A percentile compares a stretch with the other conserved stretches of the same genome.
These are phyloP conservation scores for Erpornis zantholeuca DNA, from an alignment of 2,113 vertebrate genomes.

Conservation along the genomic window DNA sequence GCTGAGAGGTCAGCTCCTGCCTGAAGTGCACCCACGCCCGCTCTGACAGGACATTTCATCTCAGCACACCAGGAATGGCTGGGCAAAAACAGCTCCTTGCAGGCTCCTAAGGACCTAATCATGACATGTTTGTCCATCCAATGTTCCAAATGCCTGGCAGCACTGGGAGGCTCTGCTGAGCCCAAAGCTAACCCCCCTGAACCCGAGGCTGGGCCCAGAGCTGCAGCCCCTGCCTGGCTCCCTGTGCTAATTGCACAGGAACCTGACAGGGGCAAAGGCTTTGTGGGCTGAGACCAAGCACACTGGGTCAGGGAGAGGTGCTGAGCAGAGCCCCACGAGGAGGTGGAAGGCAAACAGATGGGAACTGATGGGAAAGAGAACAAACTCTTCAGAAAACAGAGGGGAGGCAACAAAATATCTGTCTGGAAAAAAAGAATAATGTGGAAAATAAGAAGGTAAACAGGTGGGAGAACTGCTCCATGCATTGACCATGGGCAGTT, in stretches of 20 bases:
- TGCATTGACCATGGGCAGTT: background rate
- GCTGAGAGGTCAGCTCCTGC: conserved; percentile 23
- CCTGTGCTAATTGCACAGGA: conserved; percentile 8
- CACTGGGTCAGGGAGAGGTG: background rate
- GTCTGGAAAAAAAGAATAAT: background rate
- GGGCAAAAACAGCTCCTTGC: conserved; percentile 6
- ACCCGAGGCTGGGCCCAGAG: too few species aligned
- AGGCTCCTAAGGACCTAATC: background rate
- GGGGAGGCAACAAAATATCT: background rate
- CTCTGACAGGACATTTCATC: conserved; percentile 45
- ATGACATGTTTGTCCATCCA: background rate
- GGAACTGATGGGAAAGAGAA: background rate
- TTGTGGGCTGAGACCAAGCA: background rate
- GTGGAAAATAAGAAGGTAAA: background rate
- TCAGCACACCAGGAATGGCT: background rate
- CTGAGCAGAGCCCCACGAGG: background rate
- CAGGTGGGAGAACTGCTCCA: background rate
- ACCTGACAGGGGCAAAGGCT: background rate
- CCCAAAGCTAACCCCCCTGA: background rate
- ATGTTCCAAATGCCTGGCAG: background rate
- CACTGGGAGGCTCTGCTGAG: background rate
- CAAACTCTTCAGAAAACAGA: background rate
- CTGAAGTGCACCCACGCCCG: background rate
- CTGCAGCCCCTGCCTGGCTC: background rate
- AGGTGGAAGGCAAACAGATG: background rate